Conservation (phyloP, 2,797 vertebrate genomes). For the Hypotaenidia okinawae region DNA sequence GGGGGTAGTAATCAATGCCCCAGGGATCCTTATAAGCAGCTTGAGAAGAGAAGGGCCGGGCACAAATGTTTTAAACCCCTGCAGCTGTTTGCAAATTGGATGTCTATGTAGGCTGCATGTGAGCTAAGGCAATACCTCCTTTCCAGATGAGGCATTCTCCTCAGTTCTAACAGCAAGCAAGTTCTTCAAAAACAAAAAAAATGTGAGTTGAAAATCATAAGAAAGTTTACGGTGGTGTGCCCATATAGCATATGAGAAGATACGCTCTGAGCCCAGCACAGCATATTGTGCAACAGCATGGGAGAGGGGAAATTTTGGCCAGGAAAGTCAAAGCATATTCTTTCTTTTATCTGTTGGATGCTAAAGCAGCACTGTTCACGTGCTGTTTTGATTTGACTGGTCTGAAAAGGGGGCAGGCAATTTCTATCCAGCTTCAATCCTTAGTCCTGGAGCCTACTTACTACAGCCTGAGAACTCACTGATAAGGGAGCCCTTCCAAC, state of each 20-base stretch:
- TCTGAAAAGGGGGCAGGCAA: background rate
- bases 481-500: constrained; percentile 27
- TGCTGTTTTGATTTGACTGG: constrained; percentile 17
- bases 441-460: background rate
- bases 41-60: background rate
- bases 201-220: background rate
- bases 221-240: constrained; percentile 19
- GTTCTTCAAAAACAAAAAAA: background rate
- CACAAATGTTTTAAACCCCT: constrained; percentile 17
- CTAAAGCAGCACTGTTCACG: background rate
- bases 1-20: constrained; percentile 10
- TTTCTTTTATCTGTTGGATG: constrained; percentile 60
- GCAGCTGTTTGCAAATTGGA: constrained; percentile 43
- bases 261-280: background rate
- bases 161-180: background rate
- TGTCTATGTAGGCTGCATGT: background rate
- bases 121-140: background rate
- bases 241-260: background rate
- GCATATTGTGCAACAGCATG: constrained; percentile 67
- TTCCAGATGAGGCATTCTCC: background rate
- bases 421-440: background rate
- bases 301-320: constrained; percentile 54
- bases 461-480: background rate
- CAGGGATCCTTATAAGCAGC: constrained; percentile 29
- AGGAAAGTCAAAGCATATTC: constrained; percentile 60